These are phyloP conservation scores for Cranoglanis bouderius DNA, from an alignment of 2,113 vertebrate species.

Conservation along the genomic window DNA sequence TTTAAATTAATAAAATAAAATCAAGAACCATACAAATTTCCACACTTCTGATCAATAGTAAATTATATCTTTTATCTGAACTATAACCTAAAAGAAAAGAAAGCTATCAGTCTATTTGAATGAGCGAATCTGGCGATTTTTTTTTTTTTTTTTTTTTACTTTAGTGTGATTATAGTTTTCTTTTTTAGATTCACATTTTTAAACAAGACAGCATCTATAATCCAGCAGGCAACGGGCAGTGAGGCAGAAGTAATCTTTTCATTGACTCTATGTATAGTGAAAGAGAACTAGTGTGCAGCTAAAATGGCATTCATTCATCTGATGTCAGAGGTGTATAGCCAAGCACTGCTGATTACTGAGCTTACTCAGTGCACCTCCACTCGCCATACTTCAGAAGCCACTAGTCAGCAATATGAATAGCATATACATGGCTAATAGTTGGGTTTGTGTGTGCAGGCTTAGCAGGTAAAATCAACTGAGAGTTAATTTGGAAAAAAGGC, in stretches of 20 bases:
- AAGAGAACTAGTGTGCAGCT: constrained; percentile 69
- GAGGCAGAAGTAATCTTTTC: constrained; percentile 57
- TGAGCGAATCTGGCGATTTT: background rate
- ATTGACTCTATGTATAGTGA: constrained; percentile 69
- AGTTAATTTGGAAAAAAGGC: background rate
- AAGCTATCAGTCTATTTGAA: background rate
- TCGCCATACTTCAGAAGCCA: constrained; percentile 50
- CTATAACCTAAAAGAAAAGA: background rate
- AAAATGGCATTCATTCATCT: constrained; percentile 70
- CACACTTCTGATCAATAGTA: background rate
- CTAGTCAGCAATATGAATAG: constrained; percentile 64
- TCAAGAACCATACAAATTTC: background rate
- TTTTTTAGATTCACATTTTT: constrained; percentile 1
- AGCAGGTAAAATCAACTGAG: constrained; percentile 49
- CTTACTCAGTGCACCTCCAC: constrained; percentile 48
- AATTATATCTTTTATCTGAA: background rate
- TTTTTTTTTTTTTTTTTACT: constrained; percentile 12
- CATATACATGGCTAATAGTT: constrained; percentile 48
- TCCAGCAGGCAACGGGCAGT: background rate
- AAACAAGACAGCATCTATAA: constrained; percentile 6
- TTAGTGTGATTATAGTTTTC: background rate
- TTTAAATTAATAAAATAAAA: background rate
- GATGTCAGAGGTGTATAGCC: constrained; percentile 53
- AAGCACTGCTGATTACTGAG: constrained; percentile 48
- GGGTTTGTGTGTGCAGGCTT: constrained; percentile 62